Conservation (phyloP, 1,140 invertebrate genomes). For the Planococcus citri region DNA sequence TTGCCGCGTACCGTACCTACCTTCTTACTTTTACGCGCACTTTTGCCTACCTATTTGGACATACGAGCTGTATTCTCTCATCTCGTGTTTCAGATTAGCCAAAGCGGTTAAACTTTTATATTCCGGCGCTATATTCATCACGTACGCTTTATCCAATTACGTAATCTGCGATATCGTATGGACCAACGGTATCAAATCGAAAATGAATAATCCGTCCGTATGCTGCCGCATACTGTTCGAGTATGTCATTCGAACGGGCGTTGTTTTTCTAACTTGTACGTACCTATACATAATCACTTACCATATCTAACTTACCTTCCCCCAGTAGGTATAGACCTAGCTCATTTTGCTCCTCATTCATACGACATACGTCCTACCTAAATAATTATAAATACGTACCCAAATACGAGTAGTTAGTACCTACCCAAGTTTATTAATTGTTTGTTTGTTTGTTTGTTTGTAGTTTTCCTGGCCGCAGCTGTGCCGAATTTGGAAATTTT, state of each 20-base stretch:
- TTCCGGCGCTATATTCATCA: slow-evolving; percentile 66
- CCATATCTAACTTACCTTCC: no score
- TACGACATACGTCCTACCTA: no score
- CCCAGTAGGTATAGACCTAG: no score
- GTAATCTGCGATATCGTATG: slow-evolving; percentile 79
- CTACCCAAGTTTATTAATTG: neutral
- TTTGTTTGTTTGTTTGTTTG: no score
- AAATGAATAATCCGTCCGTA: slow-evolving; percentile 32
- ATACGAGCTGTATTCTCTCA: no score
- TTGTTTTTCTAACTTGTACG: slow-evolving; percentile 70
- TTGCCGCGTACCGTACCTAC: neutral
- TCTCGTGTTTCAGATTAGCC: slow-evolving; percentile 49
- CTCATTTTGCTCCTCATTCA: no score
- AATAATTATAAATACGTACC: no score
- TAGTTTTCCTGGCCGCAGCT: slow-evolving; percentile 61
- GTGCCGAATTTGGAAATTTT: slow-evolving; percentile 71
- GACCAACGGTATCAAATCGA: slow-evolving; percentile 48
- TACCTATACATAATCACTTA: no score
- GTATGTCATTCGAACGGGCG: slow-evolving; percentile 47
- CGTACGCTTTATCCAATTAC: slow-evolving; percentile 75
- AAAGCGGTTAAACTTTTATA: slow-evolving; percentile 61
- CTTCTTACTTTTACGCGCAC: no score
- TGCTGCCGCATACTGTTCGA: slow-evolving; percentile 43
- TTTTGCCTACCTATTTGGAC: no score
- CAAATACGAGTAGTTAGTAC: no score